Evolutionary conservation across 2,797 vertebrate genomes (phyloP), one percentile per base, ranked within the genome.

Genomic region (Chloroceryle amazona): DNA sequence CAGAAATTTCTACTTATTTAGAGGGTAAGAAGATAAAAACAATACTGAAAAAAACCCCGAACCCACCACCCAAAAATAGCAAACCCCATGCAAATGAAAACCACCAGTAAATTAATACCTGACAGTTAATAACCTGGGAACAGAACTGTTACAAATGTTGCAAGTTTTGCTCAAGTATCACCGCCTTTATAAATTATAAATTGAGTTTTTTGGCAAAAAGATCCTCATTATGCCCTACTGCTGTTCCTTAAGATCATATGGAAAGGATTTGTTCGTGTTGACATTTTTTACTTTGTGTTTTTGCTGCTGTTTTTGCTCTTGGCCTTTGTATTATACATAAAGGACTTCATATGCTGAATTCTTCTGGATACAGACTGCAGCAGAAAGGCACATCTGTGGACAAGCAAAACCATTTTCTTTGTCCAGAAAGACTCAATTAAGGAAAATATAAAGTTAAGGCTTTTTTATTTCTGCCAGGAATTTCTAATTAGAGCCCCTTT

Each of bases 401-500:
- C 68, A 81, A 83, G 82, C 41, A 89, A 73, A 93, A 35, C 42
- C 2, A 4, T 79, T 72, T 70, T 42, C 68, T 83, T 65, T 46
- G 29, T 46, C 29, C 31, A 63, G 41, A 33, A 46, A 88, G 62
- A 75, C 9, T 51, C n/a, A 75, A 13, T 78, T 67, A 93, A 75
- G 26, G 76, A 81, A 80, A 93, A n/a, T 5, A 44, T 26, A 54
- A 61, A 67, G 19, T 52, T 57, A 81, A 61, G 25, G 9, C 23
- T 67, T 62, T 65, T 33, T 13, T 19, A 26, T 21, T 22, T 26
- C 52, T 35, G 37, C 35, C 49, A 89, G 62, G 55, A 90, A 71
- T 71, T 75, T 89, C 81, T 90, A 91, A 75, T 91, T 85, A 58
- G 41, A 91, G 46, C 14, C 78, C 37, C 37, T 80, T 91, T 94